phyloP scores from a whole-genome alignment of 1,140 invertebrate species.

The Thaumetopoea pityocampa region DNA sequence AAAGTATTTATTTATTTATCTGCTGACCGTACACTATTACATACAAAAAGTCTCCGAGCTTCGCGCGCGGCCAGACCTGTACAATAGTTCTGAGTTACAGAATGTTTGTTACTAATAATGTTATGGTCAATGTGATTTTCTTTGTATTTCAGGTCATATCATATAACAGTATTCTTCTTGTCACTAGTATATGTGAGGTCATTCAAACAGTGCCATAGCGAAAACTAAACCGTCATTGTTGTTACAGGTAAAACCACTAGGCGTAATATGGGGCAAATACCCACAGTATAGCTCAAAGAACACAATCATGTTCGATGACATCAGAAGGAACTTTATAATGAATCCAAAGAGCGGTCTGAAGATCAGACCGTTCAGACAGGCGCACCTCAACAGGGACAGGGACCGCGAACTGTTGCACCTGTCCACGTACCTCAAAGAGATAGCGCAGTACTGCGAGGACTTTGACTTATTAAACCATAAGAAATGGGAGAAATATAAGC shows the following conservation, averaged over 20 bases:
- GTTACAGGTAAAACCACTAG: conserved; percentile 94
- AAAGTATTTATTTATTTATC: no score
- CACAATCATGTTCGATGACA: conserved; percentile 99
- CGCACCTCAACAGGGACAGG: conserved; percentile 89
- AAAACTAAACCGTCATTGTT: no score
- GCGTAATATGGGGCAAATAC: conserved; percentile 98
- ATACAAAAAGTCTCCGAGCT: no score
- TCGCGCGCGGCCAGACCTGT: no score
- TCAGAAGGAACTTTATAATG: conserved; percentile 98
- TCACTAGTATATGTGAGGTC: no score
- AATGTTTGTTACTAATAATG: no score
- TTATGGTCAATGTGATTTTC: no score
- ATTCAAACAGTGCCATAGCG: no score
- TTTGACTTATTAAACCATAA: conserved; percentile 91
- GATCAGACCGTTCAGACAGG: conserved; percentile 93
- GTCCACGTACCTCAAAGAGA: conserved; percentile 89
- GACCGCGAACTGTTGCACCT: conserved; percentile 92
- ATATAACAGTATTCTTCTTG: no score
- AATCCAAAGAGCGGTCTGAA: conserved; percentile 95
- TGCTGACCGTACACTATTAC: no score
- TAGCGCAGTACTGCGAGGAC: conserved; percentile 88
- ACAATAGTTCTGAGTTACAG: no score
- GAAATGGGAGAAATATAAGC: conserved; percentile 92
- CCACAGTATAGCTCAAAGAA: conserved; percentile 91
- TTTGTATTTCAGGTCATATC: no score